These are phyloP conservation scores for Sminthurides aquaticus DNA, from an alignment of 2,888 invertebrate genomes.

Conservation along the genomic window DNA sequence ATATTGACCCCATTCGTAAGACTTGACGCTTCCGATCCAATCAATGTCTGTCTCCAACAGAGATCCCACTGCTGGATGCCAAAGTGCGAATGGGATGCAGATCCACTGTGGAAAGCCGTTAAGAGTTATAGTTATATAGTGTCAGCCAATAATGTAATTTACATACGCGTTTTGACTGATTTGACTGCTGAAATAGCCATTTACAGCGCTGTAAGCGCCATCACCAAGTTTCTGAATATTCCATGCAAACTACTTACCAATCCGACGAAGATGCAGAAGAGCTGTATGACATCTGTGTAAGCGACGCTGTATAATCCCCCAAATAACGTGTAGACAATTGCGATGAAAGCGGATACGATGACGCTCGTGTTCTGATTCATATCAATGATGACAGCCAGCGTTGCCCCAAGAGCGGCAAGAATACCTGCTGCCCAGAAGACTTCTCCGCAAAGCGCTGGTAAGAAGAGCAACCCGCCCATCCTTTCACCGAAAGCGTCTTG, in stretches of 20 bases:
- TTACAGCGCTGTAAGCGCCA: too few relatives aligned
- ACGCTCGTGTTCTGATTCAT: constrained; percentile 53
- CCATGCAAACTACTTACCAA: constrained; percentile 55
- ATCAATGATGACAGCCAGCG: constrained; percentile 56
- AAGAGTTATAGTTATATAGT: not conserved
- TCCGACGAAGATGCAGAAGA: constrained; percentile 60
- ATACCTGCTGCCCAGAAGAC: constrained; percentile 54
- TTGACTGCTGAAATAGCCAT: not conserved
- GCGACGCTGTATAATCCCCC: constrained; percentile 65
- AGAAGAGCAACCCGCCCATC: constrained; percentile 59
- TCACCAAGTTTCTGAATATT: too few relatives aligned
- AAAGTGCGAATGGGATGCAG: constrained; percentile 57
- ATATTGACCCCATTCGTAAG: constrained; percentile 52
- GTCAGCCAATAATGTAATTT: not conserved
- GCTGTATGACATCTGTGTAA: constrained; percentile 63
- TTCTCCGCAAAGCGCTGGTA: constrained; percentile 64
- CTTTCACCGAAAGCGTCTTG: constrained; percentile 61
- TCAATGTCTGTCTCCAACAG: constrained; percentile 47
- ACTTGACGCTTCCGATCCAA: constrained; percentile 54
- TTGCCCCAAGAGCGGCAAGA: constrained; percentile 50
- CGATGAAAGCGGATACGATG: constrained; percentile 55
- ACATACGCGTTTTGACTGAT: not conserved
- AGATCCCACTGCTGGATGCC: constrained; percentile 53
- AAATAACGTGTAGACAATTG: constrained; percentile 59
- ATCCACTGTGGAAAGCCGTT: constrained; percentile 51